These are phyloP conservation scores for Lumbricus terrestris DNA, from an alignment of 2,888 invertebrate genomes.

Conservation along the genomic window DNA sequence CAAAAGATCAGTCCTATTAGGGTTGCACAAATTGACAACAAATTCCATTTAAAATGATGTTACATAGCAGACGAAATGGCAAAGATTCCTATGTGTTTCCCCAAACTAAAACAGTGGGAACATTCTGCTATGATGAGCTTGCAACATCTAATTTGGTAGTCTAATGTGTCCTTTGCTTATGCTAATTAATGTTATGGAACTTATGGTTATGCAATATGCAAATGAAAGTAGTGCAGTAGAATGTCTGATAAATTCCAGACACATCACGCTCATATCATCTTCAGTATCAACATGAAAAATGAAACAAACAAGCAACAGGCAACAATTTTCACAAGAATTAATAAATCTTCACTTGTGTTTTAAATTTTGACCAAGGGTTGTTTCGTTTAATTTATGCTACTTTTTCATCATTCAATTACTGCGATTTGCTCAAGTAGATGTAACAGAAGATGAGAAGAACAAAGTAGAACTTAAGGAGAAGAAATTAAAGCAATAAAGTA, in stretches of 20 bases:
- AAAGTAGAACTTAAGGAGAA: too few relatives aligned
- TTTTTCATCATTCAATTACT: background rate
- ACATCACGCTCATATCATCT: background rate
- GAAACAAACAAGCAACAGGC: background rate
- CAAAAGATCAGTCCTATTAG: too few relatives aligned
- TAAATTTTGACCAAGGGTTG: background rate
- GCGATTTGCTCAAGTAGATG: background rate
- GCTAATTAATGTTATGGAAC: background rate
- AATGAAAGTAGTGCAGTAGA: background rate
- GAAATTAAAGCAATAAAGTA: too few relatives aligned
- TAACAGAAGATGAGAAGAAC: background rate
- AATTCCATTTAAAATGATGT: too few relatives aligned
- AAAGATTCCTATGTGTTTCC: too few relatives aligned
- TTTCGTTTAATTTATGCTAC: background rate
- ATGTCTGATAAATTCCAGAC: background rate
- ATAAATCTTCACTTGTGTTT: background rate
- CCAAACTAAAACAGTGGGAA: too few relatives aligned
- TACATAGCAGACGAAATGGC: too few relatives aligned
- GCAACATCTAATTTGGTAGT: background rate
- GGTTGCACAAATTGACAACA: too few relatives aligned
- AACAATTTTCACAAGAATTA: background rate
- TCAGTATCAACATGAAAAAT: background rate
- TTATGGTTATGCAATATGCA: background rate
- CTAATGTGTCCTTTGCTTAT: background rate
- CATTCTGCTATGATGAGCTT: too few relatives aligned